Evolutionary conservation across 2,797 vertebrate species (phyloP).

Genomic region (Sarcoramphus papa): DNA sequence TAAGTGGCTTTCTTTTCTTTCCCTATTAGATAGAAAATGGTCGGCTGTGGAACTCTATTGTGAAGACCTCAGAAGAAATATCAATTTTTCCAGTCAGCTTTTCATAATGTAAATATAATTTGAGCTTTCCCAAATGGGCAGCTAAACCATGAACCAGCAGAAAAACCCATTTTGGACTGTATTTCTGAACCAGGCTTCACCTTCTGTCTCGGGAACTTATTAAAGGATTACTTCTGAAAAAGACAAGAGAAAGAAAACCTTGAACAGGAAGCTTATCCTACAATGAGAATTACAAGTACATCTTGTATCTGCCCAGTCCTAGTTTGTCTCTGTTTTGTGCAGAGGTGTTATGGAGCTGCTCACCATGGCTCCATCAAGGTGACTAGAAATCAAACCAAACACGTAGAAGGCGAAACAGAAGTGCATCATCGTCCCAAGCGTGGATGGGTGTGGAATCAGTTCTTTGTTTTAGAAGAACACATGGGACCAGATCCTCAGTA

Average conservation of each 20-base stretch:
- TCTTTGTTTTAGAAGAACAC: constrained; percentile 99
- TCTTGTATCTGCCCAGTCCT: constrained; percentile 93
- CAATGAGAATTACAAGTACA: constrained; percentile 92
- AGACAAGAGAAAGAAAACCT: constrained; percentile 43
- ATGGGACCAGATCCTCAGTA: constrained; percentile 96
- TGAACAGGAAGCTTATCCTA: constrained; percentile 72
- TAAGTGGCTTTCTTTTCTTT: constrained; percentile 60
- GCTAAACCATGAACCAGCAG: constrained; percentile 82
- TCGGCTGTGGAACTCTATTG: constrained; percentile 61
- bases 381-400: constrained; percentile 89
- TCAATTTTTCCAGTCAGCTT: constrained; percentile 20
- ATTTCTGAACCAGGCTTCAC: constrained; percentile 76
- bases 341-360: constrained; percentile 84
- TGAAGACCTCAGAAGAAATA: constrained; percentile 73
- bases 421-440: constrained; percentile 97
- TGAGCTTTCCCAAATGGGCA: constrained; percentile 59
- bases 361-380: constrained; percentile 81
- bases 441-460: constrained; percentile 99
- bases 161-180: constrained; percentile 76
- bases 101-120: constrained; percentile 87
- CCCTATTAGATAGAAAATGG: constrained; percentile 82
- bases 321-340: constrained; percentile 96
- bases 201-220: constrained; percentile 45
- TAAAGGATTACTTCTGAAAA: constrained; percentile 70
- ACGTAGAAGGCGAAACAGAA: constrained; percentile 88